These are phyloP conservation scores for Drosophila pullipes DNA, from an alignment of 2,888 invertebrate genomes.

Conservation along the genomic window DNA sequence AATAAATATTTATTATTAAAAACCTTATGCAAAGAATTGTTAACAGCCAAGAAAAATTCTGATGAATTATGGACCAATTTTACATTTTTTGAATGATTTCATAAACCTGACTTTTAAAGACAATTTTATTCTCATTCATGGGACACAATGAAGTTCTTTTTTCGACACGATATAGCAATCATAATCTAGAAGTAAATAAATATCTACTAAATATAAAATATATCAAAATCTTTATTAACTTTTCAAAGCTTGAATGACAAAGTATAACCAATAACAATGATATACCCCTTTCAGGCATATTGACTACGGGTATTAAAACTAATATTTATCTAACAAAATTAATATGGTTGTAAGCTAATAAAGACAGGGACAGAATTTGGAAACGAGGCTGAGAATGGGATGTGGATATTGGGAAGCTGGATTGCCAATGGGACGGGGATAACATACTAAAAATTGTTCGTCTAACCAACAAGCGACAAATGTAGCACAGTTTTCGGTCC, in stretches of 20 bases:
- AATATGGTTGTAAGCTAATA: constrained; percentile 73
- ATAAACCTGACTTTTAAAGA: neutral
- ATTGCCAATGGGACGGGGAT: constrained; percentile 14
- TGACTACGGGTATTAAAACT: constrained; percentile 64
- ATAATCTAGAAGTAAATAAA: neutral
- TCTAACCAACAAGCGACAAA: constrained; percentile 71
- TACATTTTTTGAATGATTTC: neutral
- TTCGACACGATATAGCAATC: neutral
- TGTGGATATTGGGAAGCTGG: neutral
- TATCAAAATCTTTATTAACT: neutral
- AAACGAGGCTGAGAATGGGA: neutral
- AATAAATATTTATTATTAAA: neutral
- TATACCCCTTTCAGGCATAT: constrained; percentile 21
- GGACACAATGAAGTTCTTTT: neutral
- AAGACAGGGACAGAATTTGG: constrained; percentile 47
- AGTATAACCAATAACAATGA: neutral
- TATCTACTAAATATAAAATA: neutral
- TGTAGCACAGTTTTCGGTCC: constrained; percentile 72
- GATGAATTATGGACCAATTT: neutral
- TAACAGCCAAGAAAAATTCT: neutral
- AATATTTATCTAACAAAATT: constrained; percentile 81
- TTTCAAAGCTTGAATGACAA: constrained; percentile 5
- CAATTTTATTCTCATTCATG: neutral
- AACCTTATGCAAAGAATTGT: neutral
- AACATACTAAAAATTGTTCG: constrained; percentile 63